phyloP scores from a whole-genome alignment of 2,113 vertebrate species.

The Myiozetetes cayanensis region DNA sequence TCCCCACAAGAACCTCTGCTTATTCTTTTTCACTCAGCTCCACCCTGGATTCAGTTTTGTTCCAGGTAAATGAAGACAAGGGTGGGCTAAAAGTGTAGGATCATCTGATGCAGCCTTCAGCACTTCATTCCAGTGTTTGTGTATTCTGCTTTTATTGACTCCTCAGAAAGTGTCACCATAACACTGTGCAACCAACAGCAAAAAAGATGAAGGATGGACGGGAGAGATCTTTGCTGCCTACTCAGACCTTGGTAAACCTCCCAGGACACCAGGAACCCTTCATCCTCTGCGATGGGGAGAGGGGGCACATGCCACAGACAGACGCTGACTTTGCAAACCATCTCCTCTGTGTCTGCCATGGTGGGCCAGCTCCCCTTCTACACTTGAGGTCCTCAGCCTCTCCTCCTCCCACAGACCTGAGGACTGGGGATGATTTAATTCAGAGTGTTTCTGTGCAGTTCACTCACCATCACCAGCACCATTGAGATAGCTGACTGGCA shows the following conservation, averaged over 20 bases:
- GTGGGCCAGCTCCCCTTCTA: neutral
- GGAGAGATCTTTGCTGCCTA: neutral
- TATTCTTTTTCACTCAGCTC: neutral
- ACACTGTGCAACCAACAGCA: neutral
- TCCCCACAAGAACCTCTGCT: neutral
- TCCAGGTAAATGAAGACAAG: neutral
- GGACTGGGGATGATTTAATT: fast-evolving
- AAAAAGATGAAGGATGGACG: neutral
- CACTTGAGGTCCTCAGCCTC: fast-evolving
- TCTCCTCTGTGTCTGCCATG: fast-evolving
- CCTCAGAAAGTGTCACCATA: neutral
- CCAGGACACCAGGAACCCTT: neutral
- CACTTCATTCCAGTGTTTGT: fast-evolving
- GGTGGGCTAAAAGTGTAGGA: neutral
- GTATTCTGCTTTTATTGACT: neutral
- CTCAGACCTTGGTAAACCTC: neutral
- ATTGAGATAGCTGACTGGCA: neutral
- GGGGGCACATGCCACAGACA: fast-evolving
- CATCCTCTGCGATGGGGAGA: neutral
- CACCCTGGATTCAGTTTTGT: neutral
- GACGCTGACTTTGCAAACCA: neutral
- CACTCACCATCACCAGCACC: neutral
- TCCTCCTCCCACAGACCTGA: neutral
- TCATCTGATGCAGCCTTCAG: neutral
- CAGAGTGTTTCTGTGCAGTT: neutral